Base-by-base conservation (phyloP, 2,888 invertebrate genomes). In the Stramonita haemastoma region DNA sequence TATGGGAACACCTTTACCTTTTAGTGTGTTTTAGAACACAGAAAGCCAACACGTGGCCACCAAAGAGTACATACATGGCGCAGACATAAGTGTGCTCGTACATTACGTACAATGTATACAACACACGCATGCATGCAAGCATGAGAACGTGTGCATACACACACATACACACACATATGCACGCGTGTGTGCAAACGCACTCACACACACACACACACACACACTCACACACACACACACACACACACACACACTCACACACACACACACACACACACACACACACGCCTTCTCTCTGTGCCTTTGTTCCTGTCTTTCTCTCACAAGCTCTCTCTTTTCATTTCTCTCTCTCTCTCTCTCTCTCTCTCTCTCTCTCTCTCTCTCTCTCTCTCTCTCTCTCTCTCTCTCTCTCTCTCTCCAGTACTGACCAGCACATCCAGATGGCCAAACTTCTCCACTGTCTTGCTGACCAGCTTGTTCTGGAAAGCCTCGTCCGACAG, bases 191-290 rank as follows among this genome's bases (percentile, higher is more conserved):
- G 32, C 79, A 79, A 29, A 79, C 79, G 32, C 34, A 79, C 79
- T 29, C 79, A 79, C 32, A 79, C 32, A 79, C 32, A 79, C 32
- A 79, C 19, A 79, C 32, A 79, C 29, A 79, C 29, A 79, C 34
- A 36, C 34, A 81, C 77, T 17, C 77, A 77, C 77, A 77, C 77
- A 77, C 77, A 77, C 77, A 77, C 77, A 77, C 15, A 77, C 77
- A 77, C 15, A 77, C 77, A 77, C 77, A 77, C 15, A 77, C 15
- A 77, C n/a, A 77, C 8, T 22, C 8, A 77, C n/a, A 77, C n/a
- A 77, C n/a, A 77, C 77, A 77, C 77, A 77, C 77, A 77, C n/a
- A 77, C 77, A 77, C n/a, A 77, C 77, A 77, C n/a, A 77, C 77
- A 77, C 77, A 77, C 77, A 77, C 46, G 2, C 46, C 46, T 46